Conservation (phyloP, 2,113 vertebrate genomes). For the Notechis scutatus region DNA sequence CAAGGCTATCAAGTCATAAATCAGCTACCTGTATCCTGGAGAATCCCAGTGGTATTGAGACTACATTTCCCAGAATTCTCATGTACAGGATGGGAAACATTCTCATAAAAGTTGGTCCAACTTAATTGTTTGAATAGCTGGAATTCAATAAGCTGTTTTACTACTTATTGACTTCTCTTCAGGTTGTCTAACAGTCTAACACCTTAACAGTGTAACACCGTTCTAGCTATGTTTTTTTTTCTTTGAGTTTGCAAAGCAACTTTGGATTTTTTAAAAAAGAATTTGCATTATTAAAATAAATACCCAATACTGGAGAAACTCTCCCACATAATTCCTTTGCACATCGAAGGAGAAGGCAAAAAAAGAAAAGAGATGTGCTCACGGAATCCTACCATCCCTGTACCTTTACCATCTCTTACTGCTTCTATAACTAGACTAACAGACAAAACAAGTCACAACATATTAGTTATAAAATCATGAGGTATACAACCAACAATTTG, state of each 20-base stretch:
- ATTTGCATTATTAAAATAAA: neutral
- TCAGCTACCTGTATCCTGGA: neutral
- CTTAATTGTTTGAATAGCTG: neutral
- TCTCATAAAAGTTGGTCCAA: neutral
- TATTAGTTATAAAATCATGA: constrained; percentile 46
- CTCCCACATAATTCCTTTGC: neutral
- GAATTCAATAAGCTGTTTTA: neutral
- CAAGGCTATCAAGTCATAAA: neutral
- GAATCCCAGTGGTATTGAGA: neutral
- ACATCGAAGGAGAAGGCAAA: neutral
- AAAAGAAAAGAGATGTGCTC: neutral
- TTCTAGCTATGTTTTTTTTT: neutral
- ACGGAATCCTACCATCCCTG: neutral
- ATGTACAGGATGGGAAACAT: neutral
- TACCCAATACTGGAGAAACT: neutral
- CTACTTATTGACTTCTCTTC: neutral
- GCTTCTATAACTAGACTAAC: neutral
- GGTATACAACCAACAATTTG: constrained; percentile 47
- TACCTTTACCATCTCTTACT: neutral
- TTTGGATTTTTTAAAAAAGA: neutral
- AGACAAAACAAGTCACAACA: constrained; percentile 28
- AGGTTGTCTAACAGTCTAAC: neutral
- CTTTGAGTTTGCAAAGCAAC: neutral
- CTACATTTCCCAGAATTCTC: neutral
- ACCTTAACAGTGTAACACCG: neutral